phyloP scores from a whole-genome alignment of 2,797 vertebrate species.

The Arctocebus calabarensis region DNA sequence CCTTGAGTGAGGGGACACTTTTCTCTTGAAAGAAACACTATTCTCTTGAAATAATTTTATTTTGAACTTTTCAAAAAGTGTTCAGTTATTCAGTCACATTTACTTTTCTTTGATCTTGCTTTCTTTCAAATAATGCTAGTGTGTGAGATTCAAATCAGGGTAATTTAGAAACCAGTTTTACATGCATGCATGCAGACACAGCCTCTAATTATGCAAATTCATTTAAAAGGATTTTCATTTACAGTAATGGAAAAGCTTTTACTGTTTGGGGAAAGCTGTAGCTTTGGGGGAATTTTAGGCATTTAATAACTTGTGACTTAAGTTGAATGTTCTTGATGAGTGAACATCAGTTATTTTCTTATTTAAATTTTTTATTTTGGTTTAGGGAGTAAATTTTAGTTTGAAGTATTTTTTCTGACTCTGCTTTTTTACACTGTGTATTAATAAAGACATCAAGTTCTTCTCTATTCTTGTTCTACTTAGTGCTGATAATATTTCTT shows the following conservation, averaged over 20 bases:
- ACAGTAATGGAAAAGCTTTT: conserved; percentile 63
- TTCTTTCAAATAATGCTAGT: conserved; percentile 75
- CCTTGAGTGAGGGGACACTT: neutral
- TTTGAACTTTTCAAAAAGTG: conserved; percentile 58
- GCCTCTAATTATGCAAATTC: conserved; percentile 72
- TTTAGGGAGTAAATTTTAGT: neutral
- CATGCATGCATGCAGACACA: neutral
- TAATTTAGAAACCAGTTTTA: conserved; percentile 80
- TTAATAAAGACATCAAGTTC: neutral
- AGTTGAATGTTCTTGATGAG: conserved; percentile 8
- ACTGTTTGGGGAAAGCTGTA: conserved; percentile 13
- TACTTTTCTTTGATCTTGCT: conserved; percentile 43
- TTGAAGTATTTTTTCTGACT: neutral
- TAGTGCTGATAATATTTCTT: conserved; percentile 88
- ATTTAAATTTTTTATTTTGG: conserved; percentile 2
- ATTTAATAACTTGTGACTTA: conserved; percentile 55
- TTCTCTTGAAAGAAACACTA: neutral
- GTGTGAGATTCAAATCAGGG: conserved; percentile 76
- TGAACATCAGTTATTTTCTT: conserved; percentile 9
- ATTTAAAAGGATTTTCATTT: conserved; percentile 74
- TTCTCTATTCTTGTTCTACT: conserved; percentile 75
- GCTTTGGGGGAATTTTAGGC: conserved; percentile 38
- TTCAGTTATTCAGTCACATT: neutral
- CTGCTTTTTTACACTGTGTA: neutral
- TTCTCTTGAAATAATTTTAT: neutral